phyloP scores from a whole-genome alignment of 2,113 vertebrate species.

The Seriola quinqueradiata region DNA sequence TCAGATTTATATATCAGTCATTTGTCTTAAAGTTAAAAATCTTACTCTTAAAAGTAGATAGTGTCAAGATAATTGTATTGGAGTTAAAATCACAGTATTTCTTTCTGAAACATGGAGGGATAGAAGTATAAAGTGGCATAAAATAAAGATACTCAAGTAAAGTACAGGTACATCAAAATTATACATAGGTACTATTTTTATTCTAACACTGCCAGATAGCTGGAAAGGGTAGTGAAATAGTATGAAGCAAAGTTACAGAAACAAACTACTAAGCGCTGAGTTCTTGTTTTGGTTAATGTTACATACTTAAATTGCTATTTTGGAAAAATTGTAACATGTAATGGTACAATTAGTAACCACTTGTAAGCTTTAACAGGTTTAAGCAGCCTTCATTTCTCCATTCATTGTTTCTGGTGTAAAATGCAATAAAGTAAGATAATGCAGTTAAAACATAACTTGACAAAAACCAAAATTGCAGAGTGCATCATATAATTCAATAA shows the following conservation, averaged over 20 bases:
- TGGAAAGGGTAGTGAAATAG: background rate
- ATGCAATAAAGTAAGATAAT: background rate
- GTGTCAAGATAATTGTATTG: background rate
- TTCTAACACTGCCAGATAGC: background rate
- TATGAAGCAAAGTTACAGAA: background rate
- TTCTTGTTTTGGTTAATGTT: background rate
- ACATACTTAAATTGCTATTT: background rate
- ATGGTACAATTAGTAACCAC: background rate
- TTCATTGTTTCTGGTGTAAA: background rate
- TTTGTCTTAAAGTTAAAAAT: background rate
- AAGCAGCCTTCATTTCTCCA: background rate
- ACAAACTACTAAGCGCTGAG: background rate
- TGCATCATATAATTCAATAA: conserved; percentile 27
- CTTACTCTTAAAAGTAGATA: background rate
- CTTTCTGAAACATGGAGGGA: too few relatives aligned
- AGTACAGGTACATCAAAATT: background rate
- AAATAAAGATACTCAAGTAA: background rate
- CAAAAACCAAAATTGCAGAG: conserved; percentile 38
- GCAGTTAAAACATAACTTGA: conserved; percentile 6
- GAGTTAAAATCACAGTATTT: background rate
- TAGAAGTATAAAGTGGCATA: background rate
- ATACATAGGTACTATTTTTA: background rate
- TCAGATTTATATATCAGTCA: background rate
- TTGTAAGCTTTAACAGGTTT: background rate
- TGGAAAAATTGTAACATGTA: too few relatives aligned